Conservation (phyloP, 2,113 vertebrate species). For the Boleophthalmus pectinirostris region DNA sequence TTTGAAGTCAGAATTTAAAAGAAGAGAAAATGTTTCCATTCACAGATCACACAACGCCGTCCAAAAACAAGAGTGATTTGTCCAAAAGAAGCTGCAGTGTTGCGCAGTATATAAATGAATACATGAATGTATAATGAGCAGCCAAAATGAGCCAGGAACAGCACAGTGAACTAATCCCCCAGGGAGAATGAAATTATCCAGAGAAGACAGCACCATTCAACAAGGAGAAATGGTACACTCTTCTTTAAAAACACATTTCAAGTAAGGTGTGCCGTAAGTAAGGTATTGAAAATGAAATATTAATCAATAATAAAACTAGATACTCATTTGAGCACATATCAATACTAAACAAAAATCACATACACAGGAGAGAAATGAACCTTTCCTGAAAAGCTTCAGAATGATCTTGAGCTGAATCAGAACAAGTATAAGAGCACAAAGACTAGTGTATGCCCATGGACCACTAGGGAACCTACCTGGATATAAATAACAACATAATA, state of each 20-base stretch:
- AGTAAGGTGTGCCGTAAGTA: conserved; percentile 26
- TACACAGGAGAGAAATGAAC: too few relatives aligned
- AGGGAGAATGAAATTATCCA: conserved; percentile 62
- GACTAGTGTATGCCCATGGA: too few relatives aligned
- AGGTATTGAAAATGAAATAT: too few relatives aligned
- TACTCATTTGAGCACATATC: too few relatives aligned
- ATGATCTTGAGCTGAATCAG: too few relatives aligned
- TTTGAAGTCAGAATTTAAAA: conserved; percentile 34
- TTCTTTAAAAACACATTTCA: conserved; percentile 46
- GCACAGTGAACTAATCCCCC: conserved; percentile 56
- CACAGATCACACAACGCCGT: conserved; percentile 40
- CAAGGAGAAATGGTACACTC: conserved; percentile 48
- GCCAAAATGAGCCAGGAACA: conserved; percentile 66
- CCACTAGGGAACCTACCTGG: too few relatives aligned
- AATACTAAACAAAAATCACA: too few relatives aligned
- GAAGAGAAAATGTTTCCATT: conserved; percentile 26
- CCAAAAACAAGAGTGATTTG: conserved; percentile 42
- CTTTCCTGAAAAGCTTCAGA: too few relatives aligned
- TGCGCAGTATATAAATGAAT: conserved; percentile 63
- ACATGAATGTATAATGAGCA: conserved; percentile 67
- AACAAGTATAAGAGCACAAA: too few relatives aligned
- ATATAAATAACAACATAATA: too few relatives aligned
- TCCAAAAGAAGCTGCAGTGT: conserved; percentile 51
- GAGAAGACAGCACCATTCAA: conserved; percentile 60
- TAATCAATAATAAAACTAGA: too few relatives aligned